Evolutionary conservation across 1,140 invertebrate species (phyloP).

Genomic region (Drosophila pallidifrons): DNA sequence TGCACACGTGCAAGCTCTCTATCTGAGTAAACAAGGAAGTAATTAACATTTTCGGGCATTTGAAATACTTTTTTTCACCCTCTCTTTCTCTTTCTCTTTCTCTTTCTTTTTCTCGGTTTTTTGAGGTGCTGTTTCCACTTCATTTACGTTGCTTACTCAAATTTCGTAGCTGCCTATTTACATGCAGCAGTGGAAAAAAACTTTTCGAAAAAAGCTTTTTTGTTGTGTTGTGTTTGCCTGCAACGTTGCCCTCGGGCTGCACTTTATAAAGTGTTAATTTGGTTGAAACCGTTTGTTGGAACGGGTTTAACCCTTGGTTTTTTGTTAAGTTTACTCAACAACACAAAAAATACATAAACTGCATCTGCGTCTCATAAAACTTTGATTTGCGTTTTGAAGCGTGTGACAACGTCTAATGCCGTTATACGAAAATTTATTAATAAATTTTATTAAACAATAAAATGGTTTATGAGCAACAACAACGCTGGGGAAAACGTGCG

Average conservation of each 20-base stretch:
- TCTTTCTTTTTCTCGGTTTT: neutral
- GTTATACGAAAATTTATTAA: constrained; percentile 70
- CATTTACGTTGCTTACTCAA: constrained; percentile 81
- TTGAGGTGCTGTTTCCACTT: constrained; percentile 71
- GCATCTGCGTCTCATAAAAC: constrained; percentile 36
- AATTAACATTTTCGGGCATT: constrained; percentile 76
- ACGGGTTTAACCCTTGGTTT: constrained; percentile 60
- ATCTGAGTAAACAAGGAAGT: constrained; percentile 75
- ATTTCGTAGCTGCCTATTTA: constrained; percentile 75
- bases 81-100: constrained; percentile 29
- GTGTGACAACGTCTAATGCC: constrained; percentile 55
- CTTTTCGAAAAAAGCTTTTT: constrained; percentile 49
- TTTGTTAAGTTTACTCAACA: neutral
- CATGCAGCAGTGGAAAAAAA: constrained; percentile 55
- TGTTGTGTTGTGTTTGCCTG: constrained; percentile 52
- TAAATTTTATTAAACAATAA: constrained; percentile 78
- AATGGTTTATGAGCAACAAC: constrained; percentile 60
- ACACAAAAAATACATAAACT: constrained; percentile 20
- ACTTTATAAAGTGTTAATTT: constrained; percentile 82
- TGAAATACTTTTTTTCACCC: constrained; percentile 31
- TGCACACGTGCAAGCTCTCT: constrained; percentile 40
- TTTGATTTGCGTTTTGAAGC: constrained; percentile 61
- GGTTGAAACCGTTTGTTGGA: constrained; percentile 38
- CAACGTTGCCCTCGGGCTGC: constrained; percentile 59
- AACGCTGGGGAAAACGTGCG: constrained; percentile 46